Base-by-base conservation (phyloP, 1,140 invertebrate species). In the Linepithema humile region DNA sequence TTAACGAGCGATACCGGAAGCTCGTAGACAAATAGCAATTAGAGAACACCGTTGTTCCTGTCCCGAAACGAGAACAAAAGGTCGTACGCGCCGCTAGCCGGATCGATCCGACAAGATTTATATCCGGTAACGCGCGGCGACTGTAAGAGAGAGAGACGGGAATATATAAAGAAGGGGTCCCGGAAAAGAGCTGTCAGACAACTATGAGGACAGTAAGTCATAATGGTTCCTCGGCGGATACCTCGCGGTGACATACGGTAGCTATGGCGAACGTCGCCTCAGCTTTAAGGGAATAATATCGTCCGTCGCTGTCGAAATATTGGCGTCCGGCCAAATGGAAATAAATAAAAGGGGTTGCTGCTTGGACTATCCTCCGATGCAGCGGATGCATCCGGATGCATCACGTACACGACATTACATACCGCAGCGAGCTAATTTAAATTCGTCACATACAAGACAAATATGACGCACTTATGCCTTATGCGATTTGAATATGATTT, bases 271-370 rank as follows among this genome's bases (percentile, higher is more conserved):
- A 53, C 85, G 72, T 70, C 88, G 12, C 88, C 10, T 89, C 89
- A 91, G 91, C 89, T 90, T 90, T 91, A 92, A 92, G 92, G 90
- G 92, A 91, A 93, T 93, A 93, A 93, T 93, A 93, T 93, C 91
- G 90, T 90, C 87, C 84, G 70, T 82, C 72, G 87, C 89, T 90
- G 82, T 86, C 88, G 86, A 91, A 93, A 93, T 93, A 93, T 93
- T 94, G 92, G 93, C 92, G 65, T 20, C 62, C 82, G 50, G 91
- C 93, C 93, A 94, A 94, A 93, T 93, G 92, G 92, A 93, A 92
- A 93, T 93, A 93, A 91, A 93, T 94, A 94, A 93, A 94, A 93
- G 91, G 86, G 87, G 50, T 23, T 12, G 26, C 35, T 80, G 38
- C 45, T 23, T 26, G 32, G 12, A 29, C 32, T 40, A 55, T 60